Base-by-base conservation (phyloP, 2,888 invertebrate species). In the Melinaea menophilus region DNA sequence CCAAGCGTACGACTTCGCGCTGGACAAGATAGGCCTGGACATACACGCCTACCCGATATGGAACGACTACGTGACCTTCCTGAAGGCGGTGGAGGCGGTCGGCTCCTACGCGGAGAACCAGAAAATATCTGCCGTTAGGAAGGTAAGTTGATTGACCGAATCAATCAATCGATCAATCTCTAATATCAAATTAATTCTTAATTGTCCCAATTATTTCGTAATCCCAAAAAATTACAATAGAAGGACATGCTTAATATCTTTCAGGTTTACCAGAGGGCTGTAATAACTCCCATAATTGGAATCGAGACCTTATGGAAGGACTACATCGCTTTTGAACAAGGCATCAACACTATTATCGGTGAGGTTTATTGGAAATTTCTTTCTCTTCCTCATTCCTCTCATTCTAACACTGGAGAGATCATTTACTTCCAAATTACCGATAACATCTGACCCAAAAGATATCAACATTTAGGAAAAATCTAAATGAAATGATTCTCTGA, bases 81-180 rank as follows among this genome's bases (percentile, higher is more conserved):
- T 99, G 64, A 99, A 98, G 83, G 94, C 96, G 58, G 98, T 98
- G 0, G 99, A 99, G 72, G 99, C 99, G 0, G 95, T 98, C 0
- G 99, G 99, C 0, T 98, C 98, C 0, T 99, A 99, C 84, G 99
- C 99, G 0, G 99, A 99, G 88, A 99, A 99, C 85, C 99, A 99
- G 89, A 97, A 98, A 85, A 99, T 99, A 67, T 98, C 98, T 13
- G 99, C 99, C 1, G 98, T 99, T 3, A 92, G 99, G 56, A 98
- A 99, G 92, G 97, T 96, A 73, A 74, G 63, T 33, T 12, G 5
- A 13, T 9, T 12, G 22, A 34, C 37, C 5, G 41, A 22, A 12
- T 41, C 45, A 22, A 22, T 22, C 22, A 22, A 22, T 22, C 22
- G 22, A 22, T 22, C 22, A 22, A 22, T 22, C 22, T 22, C 22